A percentile compares a stretch with the other conserved stretches of the same genome.
phyloP scores from a whole-genome alignment of 2,888 invertebrate genomes.

The Tiphia femorata region DNA sequence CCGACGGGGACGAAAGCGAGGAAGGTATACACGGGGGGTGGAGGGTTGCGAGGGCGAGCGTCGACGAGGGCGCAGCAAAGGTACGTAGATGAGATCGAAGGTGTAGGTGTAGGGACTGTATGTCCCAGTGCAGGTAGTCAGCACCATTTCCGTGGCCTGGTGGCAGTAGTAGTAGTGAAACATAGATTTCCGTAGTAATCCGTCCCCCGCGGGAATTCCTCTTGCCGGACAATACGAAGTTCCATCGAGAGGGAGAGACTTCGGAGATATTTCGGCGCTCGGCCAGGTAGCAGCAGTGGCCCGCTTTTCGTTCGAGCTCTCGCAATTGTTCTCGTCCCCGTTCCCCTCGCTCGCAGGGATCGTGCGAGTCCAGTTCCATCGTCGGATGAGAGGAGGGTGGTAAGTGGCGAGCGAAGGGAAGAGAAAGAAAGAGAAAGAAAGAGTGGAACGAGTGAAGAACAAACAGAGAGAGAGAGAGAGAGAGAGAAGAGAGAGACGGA shows the following conservation, averaged over 20 bases:
- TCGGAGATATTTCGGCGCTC: constrained; percentile 33
- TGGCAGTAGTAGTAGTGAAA: too few species aligned
- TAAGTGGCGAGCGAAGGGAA: background rate
- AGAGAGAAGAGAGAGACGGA: constrained; percentile 6
- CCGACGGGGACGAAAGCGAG: too few species aligned
- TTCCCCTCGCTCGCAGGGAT: background rate
- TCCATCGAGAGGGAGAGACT: constrained; percentile 29
- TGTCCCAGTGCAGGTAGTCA: too few species aligned
- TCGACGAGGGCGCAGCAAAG: too few species aligned
- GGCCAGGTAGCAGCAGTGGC: constrained; percentile 24
- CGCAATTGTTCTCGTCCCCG: constrained; percentile 38
- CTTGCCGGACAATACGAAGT: constrained; percentile 37
- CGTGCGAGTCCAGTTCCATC: background rate
- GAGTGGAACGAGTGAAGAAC: constrained; percentile 1
- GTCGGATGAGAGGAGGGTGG: constrained; percentile 4
- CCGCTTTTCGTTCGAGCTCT: constrained; percentile 40
- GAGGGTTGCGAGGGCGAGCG: too few species aligned
- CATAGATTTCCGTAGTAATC: too few species aligned
- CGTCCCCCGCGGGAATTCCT: constrained; percentile 24
- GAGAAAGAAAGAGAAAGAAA: background rate
- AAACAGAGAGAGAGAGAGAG: constrained; percentile 4
- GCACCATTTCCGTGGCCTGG: too few species aligned
- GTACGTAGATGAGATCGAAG: too few species aligned
- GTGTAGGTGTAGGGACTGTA: too few species aligned
- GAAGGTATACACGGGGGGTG: too few species aligned